Percentiles rank a stretch among this genome's conserved stretches.
These are phyloP conservation scores for Falcunculus frontatus DNA, from an alignment of 2,113 vertebrate genomes.

Conservation along the genomic window DNA sequence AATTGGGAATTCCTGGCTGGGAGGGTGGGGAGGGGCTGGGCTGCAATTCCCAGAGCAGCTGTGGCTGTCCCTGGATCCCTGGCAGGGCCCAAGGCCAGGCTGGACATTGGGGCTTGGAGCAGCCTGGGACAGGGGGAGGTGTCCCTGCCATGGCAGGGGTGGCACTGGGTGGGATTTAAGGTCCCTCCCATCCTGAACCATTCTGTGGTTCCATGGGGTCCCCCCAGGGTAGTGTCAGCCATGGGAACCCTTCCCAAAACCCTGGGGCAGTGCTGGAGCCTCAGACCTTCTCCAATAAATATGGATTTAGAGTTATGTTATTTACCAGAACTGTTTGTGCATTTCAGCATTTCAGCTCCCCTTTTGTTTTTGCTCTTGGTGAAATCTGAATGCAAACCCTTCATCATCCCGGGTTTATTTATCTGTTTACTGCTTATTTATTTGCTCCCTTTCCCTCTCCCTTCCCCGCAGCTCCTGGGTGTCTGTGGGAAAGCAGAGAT, in stretches of 20 bases:
- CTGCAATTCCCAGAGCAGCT: neutral
- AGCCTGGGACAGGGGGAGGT: neutral
- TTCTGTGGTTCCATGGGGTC: neutral
- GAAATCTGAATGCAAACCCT: neutral
- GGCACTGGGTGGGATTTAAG: accelerated
- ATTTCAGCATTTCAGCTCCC: neutral
- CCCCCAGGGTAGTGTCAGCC: neutral
- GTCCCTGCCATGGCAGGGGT: neutral
- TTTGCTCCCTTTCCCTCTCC: neutral
- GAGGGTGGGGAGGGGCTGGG: neutral
- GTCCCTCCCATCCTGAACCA: neutral
- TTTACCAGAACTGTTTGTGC: neutral
- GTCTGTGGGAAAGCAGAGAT: neutral
- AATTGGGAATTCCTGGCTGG: neutral
- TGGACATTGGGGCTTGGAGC: neutral
- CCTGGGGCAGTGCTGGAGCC: neutral
- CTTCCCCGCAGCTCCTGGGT: neutral
- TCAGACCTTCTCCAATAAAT: neutral
- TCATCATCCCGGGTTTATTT: neutral
- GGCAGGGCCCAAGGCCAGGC: neutral
- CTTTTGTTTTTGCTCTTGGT: neutral
- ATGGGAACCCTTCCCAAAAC: neutral
- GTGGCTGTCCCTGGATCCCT: neutral
- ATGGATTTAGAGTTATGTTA: accelerated
- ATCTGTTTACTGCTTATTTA: conserved; percentile 9